These are phyloP conservation scores for Cephalopterus ornatus DNA, from an alignment of 2,113 vertebrate species.

Conservation along the genomic window DNA sequence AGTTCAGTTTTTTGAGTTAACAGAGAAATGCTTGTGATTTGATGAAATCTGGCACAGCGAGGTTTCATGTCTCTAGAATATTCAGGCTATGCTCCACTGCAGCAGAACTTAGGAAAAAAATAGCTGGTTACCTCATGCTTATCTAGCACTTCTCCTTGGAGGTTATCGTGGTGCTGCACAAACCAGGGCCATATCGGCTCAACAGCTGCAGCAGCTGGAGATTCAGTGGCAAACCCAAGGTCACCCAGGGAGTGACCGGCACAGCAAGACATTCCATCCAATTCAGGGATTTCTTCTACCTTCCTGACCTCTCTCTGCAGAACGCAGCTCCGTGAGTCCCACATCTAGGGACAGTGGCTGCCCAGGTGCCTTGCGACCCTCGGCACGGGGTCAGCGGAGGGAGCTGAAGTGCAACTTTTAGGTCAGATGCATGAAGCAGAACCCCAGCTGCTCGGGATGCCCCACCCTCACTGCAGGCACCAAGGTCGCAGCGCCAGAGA, in stretches of 20 bases:
- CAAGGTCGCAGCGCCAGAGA: background rate
- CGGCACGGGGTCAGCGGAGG: background rate
- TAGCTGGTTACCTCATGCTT: background rate
- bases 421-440: background rate
- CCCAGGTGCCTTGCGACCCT: background rate
- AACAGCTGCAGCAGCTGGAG: background rate
- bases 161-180: background rate
- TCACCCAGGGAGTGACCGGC: background rate
- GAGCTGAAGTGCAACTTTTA: background rate
- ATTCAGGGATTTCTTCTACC: background rate
- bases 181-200: background rate
- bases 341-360: background rate
- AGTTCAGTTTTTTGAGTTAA: background rate
- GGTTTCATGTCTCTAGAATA: background rate
- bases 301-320: background rate
- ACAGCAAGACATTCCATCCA: background rate
- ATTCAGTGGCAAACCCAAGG: background rate
- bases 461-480: background rate
- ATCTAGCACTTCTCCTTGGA: constrained; percentile 22
- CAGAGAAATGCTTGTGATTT: background rate
- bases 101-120: background rate
- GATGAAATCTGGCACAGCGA: background rate
- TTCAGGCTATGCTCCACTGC: background rate
- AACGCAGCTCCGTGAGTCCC: background rate
- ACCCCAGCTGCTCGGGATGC: background rate